phyloP scores from a whole-genome alignment of 2,113 vertebrate genomes.

The Menidia beryllina region DNA sequence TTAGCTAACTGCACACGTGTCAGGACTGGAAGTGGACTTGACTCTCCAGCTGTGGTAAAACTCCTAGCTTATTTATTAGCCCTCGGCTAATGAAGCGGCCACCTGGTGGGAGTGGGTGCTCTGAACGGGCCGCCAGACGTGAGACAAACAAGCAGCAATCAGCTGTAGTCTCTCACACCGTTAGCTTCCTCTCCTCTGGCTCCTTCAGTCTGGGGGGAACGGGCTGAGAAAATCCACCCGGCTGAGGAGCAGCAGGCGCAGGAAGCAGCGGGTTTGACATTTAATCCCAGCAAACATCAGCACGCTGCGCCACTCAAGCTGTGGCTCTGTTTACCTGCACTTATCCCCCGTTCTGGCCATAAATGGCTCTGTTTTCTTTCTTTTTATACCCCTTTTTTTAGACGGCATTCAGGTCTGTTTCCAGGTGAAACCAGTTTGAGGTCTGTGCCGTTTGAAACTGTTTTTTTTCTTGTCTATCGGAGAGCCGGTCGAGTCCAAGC shows the following conservation, averaged over 20 bases:
- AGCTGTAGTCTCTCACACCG: background rate
- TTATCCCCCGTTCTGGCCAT: background rate
- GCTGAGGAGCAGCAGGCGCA: slow-evolving; percentile 30
- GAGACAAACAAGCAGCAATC: background rate
- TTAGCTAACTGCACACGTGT: slow-evolving; percentile 13
- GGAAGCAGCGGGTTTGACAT: slow-evolving; percentile 58
- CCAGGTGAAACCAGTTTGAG: background rate
- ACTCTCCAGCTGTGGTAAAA: slow-evolving; percentile 21
- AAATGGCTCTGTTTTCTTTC: slow-evolving; percentile 8
- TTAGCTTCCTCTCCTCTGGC: background rate
- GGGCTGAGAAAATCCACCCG: background rate
- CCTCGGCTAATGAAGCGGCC: background rate
- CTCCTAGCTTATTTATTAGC: slow-evolving; percentile 3
- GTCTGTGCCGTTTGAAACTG: background rate
- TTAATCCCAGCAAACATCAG: slow-evolving; percentile 48
- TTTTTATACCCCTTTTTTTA: background rate
- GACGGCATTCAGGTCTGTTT: background rate
- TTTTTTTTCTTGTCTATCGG: background rate
- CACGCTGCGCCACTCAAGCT: slow-evolving; percentile 41
- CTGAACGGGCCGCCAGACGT: background rate
- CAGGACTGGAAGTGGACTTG: slow-evolving; percentile 32
- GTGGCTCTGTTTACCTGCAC: slow-evolving; percentile 22
- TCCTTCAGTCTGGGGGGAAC: background rate
- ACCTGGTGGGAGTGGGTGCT: background rate
- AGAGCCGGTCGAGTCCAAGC: background rate